Base-by-base conservation (phyloP, 2,888 invertebrate species). In the Zootermopsis nevadensis region DNA sequence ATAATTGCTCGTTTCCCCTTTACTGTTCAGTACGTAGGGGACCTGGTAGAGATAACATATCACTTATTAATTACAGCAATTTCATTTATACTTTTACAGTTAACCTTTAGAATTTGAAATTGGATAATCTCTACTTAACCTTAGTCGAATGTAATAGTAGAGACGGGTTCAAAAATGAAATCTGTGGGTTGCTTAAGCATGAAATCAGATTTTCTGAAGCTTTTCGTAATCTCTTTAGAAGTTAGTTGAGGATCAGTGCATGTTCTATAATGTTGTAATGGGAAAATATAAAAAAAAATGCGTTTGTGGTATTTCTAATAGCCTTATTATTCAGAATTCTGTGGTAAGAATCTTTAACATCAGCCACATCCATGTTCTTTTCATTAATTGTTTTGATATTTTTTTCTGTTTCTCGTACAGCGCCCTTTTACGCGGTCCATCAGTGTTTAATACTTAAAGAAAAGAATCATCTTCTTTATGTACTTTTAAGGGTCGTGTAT, bases 1-100 rank as follows among this genome's bases (percentile, higher is more conserved):
- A 48, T 19, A 60, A n/a, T 60, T 60, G 60, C n/a, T 27, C 60
- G n/a, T 60, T 60, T 60, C n/a, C 60, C n/a, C n/a, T n/a, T 60
- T n/a, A 42, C n/a, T 60, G 60, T 60, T n/a, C 60, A n/a, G 60
- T 15, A 27, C 7, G 27, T 60, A 4, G 60, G 24, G 24, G 8
- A 0, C n/a, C 24, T 60, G n/a, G 2, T 12, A 60, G 60, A n/a
- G 60, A 24, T 60, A 60, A 7, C 60, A n/a, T 7, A 60, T 60
- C 60, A 4, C 1, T 60, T 60, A 60, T 60, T 60, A 60, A 60
- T 60, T 60, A 27, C 27, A 2, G 60, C 60, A 60, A 2, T 60
- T 24, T 0, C 8, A 60, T 2, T 60, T 27, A n/a, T 27, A 60
- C n/a, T 27, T 60, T 60, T 12, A 60, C 60, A 60, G n/a, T 1